A percentile compares a stretch with the other conserved stretches of the same genome.
Conservation (phyloP, 2,888 invertebrate genomes). For the Epsilonema sp. region DNA sequence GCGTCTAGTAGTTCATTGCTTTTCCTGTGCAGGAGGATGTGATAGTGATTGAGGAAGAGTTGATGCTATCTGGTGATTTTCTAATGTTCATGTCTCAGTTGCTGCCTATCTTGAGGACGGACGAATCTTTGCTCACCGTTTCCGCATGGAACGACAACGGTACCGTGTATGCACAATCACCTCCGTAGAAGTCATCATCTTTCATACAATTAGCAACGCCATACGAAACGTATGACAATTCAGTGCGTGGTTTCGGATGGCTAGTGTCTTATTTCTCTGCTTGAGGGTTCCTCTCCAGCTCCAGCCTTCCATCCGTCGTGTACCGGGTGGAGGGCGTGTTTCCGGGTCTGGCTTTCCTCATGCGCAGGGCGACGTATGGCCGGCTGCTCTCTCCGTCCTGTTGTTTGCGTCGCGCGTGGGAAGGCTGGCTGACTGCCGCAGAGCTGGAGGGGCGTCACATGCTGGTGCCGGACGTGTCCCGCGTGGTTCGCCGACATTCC, state of each 20-base stretch:
- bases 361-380: conserved; percentile 22
- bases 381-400: conserved; percentile 20
- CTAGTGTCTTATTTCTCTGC: too few species aligned
- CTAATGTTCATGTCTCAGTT: conserved; percentile 35
- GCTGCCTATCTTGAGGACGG: conserved; percentile 29
- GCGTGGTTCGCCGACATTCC: conserved; percentile 21
- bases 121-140: conserved; percentile 30
- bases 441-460: conserved; percentile 15
- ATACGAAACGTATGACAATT: too few species aligned
- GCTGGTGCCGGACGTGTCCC: conserved; percentile 30
- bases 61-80: conserved; percentile 36
- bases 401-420: conserved; percentile 28
- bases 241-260: too few species aligned
- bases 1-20: too few species aligned
- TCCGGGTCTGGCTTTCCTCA: conserved; percentile 31
- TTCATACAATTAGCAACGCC: too few species aligned
- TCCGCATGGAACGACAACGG: conserved; percentile 36
- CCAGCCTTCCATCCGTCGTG: conserved; percentile 18
- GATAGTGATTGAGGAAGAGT: conserved; percentile 36
- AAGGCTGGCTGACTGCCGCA: conserved; percentile 23
- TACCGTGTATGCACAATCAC: too few species aligned
- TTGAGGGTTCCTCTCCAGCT: conserved; percentile 27
- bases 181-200: too few species aligned
- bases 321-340: conserved; percentile 29
- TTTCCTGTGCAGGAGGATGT: conserved; percentile 28